Evolutionary conservation across 2,113 vertebrate species (phyloP).

Genomic region (Micronycteris hirsuta): DNA sequence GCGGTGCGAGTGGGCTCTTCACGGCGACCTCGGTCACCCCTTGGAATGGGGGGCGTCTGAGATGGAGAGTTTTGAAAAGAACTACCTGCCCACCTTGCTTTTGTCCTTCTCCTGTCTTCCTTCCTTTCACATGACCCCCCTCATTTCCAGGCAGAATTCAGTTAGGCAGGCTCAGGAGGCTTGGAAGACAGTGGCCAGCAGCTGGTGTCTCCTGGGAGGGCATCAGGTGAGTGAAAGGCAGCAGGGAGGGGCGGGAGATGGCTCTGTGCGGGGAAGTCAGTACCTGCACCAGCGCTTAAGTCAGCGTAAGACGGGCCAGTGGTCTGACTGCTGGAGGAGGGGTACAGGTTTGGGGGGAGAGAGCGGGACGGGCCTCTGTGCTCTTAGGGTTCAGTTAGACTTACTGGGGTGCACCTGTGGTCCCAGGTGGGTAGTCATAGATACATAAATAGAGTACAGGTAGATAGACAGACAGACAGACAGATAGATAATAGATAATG

Average conservation of each 20-base stretch:
- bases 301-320: rapidly evolving
- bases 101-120: too few species aligned
- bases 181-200: too few species aligned
- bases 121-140: rapidly evolving
- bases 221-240: neutral
- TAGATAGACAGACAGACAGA: neutral
- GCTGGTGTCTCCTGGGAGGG: neutral
- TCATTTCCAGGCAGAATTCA: neutral
- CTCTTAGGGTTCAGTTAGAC: neutral
- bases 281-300: rapidly evolving
- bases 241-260: neutral
- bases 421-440: too few species aligned
- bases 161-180: neutral
- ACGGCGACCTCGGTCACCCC: neutral
- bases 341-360: neutral
- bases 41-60: neutral
- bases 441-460: too few species aligned
- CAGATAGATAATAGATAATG: too few species aligned
- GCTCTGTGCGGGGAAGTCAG: rapidly evolving
- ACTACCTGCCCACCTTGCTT: neutral
- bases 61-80: neutral
- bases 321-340: neutral
- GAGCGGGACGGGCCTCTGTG: rapidly evolving
- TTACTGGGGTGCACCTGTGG: neutral
- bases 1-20: too few species aligned